Evolutionary conservation across 2,113 vertebrate species (phyloP), one percentile per base, ranked within the genome.

Genomic region (Oreotrochilus melanogaster): DNA sequence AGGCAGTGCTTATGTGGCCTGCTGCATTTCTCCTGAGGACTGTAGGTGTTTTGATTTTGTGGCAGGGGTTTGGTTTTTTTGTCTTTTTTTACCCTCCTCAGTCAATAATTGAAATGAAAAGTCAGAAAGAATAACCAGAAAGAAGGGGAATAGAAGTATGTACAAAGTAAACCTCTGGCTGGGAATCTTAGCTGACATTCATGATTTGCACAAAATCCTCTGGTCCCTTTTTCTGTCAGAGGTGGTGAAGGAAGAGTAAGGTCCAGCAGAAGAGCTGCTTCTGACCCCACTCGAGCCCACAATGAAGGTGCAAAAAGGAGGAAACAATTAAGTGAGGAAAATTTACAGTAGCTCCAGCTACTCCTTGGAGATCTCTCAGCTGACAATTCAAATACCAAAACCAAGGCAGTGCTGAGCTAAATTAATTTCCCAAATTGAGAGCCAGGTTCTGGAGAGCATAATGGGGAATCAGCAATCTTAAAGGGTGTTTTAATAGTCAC

Each of bases 21-120:
- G 27, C 6, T 78, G 71, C 58, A 57, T 92, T 88, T 93, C 71
- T 96, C 7, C 74, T 56, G 50, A 31, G 50, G 35, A 81, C 57
- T 61, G 16, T 33, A 91, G 80, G 65, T 89, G 30, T 75, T 96
- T 89, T 78, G 53, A 60, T 81, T 91, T 91, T 69, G 73, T 84
- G 76, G 73, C 81, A 81, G 48, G 22, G 48, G 11, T 48, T 37
- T 8, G 19, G 6, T 19, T 48, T 48, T 48, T 11, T 48, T 48
- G 73, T 73, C 69, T 18, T 14, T 9, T 14, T 6, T 16, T 1
- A 6, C 50, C 2, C 3, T 2, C 4, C 22, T 35, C 56, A 28
- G 14, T 39, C 78, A 84, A 56, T 81, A 84, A 60, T 6, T 84
- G 82, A 74, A 90, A 64, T 12, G 8, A 92, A 93, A 91, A 35